Base-by-base conservation (phyloP, 2,797 vertebrate genomes). In the Phataginus tetradactyla region DNA sequence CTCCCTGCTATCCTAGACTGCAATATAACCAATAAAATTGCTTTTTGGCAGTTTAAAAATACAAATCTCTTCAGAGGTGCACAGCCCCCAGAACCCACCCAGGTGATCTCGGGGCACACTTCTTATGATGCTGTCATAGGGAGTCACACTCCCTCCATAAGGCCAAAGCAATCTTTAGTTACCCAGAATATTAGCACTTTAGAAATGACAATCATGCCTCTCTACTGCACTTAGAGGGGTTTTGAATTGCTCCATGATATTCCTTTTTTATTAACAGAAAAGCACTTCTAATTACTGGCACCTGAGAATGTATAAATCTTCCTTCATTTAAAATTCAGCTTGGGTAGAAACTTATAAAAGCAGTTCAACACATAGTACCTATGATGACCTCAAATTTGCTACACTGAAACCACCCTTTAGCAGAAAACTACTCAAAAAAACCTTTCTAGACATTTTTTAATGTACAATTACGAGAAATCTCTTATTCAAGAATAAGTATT, bases 391-490 rank as follows among this genome's bases (percentile, higher is more conserved):
- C 63, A 25, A 23, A 51, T 45, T 42, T 68, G 49, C 39, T 81
- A 15, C 5, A 49, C 0, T 72, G 59, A 93, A 90, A 83, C 4
- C 23, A 91, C 7, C 13, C 21, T 15, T 68, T 15, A 90, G 37
- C 57, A 68, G 7, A 85, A 84, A 92, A 39, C 10, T 15, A n/a
- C 7, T 71, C 74, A 75, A 75, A 74, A 63, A 87, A 66, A 90
- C 7, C 32, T 64, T 91, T n/a, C 90, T 57, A 71, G 80, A 88
- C 87, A 89, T 57, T 64, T 34, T 69, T 83, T 59, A 91, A 80
- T 7, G n/a, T n/a, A 12, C 27, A 61, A 18, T 34, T 37, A 57
- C 81, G 32, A 93, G 39, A 81, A 88, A 49, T 18, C 3, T 87
- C 10, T 77, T 55, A 78, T 34, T 86, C 21, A n/a, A 77, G 15